Evolutionary conservation across 2,113 vertebrate genomes (phyloP).

Genomic region (Pithys albifrons): DNA sequence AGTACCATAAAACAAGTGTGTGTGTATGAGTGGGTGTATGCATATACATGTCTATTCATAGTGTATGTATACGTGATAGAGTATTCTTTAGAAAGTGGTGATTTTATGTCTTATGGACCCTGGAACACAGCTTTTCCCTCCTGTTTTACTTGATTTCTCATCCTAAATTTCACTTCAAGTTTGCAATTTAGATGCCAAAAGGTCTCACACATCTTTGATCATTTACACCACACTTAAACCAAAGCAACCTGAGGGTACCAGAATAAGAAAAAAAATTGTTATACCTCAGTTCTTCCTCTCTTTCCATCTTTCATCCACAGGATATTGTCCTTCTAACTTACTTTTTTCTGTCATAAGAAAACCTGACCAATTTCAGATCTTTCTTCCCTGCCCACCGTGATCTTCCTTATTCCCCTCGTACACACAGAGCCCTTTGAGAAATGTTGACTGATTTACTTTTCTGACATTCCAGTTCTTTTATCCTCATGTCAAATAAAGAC

Average conservation of each 20-base stretch:
- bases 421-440: neutral
- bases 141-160: neutral
- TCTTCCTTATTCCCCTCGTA: neutral
- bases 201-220: neutral
- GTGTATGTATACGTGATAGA: neutral
- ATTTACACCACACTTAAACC: neutral
- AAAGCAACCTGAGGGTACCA: neutral
- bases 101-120: neutral
- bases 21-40: too few species aligned
- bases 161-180: neutral
- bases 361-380: neutral
- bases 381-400: neutral
- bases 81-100: neutral
- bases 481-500: neutral
- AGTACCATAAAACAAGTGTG: rapidly evolving
- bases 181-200: neutral
- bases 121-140: neutral
- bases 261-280: neutral
- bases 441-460: neutral
- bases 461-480: neutral
- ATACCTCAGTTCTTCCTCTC: neutral
- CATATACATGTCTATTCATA: neutral
- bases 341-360: neutral
- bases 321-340: neutral
- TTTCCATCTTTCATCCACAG: neutral